Base-by-base conservation (phyloP, 2,888 invertebrate genomes). In the Pharmacophagus antenor region DNA sequence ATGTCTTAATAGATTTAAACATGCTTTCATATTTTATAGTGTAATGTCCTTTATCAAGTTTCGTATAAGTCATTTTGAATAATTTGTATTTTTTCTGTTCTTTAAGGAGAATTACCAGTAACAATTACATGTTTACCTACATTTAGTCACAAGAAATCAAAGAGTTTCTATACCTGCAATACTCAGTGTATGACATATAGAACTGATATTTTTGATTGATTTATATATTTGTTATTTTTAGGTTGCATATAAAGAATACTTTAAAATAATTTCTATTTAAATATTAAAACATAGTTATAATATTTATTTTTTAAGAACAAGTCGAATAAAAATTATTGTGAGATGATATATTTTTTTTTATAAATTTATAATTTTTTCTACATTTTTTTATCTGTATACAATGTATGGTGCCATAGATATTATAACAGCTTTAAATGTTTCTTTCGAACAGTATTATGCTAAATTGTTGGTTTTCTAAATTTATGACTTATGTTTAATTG, bases 381-480 rank as follows among this genome's bases (percentile, higher is more conserved):
- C 10, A 8, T 27, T 10, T 27, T 27, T 31, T 2, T 12, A 15
- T 37, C n/a, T 37, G n/a, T 15, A 25, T 31, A 31, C 15, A 52
- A 21, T n/a, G 8, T 20, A 21, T 7, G 31, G 48, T 56, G 56
- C 56, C 56, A 56, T 56, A 56, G 37, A 10, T 23, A 52, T 41
- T 51, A 44, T 31, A 5, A 37, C 17, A 51, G 55, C 50, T 60
- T 60, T 60, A 51, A 42, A 42, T 21, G 22, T 21, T 44, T 25
- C 18, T 44, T 31, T 18, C 12, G 44, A 17, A 17, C 60, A 60
- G 60, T 60, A 60, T 60, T 60, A 60, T 60, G 55, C 1, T 50
- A 50, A 59, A 49, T 48, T 37, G 22, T 56, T 37, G 22, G n/a
- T 48, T 56, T 12, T 25, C 31, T 12, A 56, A 56, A 58, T 47